Conservation (phyloP, 1,140 invertebrate genomes). For the Cotesia vestalis region DNA sequence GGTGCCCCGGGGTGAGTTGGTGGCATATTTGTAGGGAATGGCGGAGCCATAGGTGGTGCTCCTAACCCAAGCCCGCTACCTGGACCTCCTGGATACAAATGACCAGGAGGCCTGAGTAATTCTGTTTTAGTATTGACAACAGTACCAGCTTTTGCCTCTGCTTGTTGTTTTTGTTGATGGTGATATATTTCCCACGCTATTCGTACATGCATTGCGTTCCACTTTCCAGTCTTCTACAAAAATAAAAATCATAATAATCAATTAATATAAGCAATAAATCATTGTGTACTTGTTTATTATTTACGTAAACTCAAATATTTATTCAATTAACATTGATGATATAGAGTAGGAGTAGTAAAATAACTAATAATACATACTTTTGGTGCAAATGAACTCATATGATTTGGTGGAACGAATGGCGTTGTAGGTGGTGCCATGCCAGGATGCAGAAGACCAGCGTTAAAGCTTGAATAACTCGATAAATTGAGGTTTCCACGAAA, state of each 20-base stretch:
- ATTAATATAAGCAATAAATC: constrained; percentile 4
- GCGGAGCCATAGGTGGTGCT: constrained; percentile 57
- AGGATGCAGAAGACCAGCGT: constrained; percentile 81
- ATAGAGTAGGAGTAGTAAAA: neutral
- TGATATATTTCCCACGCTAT: constrained; percentile 98
- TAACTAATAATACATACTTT: constrained; percentile 75
- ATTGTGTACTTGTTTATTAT: neutral
- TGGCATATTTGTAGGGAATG: constrained; percentile 66
- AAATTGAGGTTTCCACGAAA: constrained; percentile 77
- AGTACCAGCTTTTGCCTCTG: constrained; percentile 69
- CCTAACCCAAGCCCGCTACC: constrained; percentile 66
- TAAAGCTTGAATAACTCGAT: constrained; percentile 81
- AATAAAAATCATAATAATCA: constrained; percentile 10
- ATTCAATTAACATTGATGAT: neutral
- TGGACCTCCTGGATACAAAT: constrained; percentile 67
- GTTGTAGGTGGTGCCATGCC: constrained; percentile 75
- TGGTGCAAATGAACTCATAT: constrained; percentile 83
- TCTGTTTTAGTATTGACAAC: constrained; percentile 65
- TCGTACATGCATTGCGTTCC: constrained; percentile 97
- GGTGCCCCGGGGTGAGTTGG: constrained; percentile 71
- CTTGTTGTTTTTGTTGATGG: constrained; percentile 85
- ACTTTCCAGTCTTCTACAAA: constrained; percentile 91
- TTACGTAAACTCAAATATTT: neutral
- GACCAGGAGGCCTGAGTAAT: constrained; percentile 73
- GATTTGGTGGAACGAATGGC: constrained; percentile 82